A percentile compares a stretch with the other conserved stretches of the same genome.
phyloP scores from a whole-genome alignment of 2,888 invertebrate species.

The Zonitis immaculata region DNA sequence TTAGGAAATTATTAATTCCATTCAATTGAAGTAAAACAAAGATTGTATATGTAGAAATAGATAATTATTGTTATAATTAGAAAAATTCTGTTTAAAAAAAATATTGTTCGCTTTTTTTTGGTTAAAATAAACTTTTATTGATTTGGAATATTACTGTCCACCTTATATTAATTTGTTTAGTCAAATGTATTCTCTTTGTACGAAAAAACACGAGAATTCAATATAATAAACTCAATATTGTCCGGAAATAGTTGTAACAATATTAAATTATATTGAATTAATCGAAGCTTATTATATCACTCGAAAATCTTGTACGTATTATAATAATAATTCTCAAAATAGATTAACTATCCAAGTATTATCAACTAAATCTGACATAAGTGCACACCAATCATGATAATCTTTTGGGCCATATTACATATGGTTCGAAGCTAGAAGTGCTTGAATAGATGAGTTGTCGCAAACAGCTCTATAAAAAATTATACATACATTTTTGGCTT shows the following conservation, averaged over 20 bases:
- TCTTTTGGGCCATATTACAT: not conserved
- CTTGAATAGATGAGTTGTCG: not conserved
- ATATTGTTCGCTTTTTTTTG: too few relatives aligned
- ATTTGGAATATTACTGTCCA: too few relatives aligned
- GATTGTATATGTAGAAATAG: not conserved
- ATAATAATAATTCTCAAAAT: not conserved
- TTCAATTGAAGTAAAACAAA: not conserved
- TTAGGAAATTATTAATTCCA: not conserved
- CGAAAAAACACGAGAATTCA: too few relatives aligned
- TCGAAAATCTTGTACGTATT: not conserved
- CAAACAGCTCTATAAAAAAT: too few relatives aligned
- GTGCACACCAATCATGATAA: not conserved
- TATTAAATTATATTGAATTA: conserved; percentile 1
- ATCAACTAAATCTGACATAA: not conserved
- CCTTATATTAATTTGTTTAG: too few relatives aligned
- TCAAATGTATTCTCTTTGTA: not conserved
- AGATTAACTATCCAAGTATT: not conserved
- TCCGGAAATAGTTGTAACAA: conserved; percentile 2
- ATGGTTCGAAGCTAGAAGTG: not conserved
- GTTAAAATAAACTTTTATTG: too few relatives aligned
- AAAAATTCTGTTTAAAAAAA: too few relatives aligned
- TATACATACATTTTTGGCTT: too few relatives aligned
- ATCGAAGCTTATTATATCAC: not conserved
- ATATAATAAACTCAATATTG: not conserved
- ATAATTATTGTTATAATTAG: not conserved